A percentile compares a stretch with the other conserved stretches of the same genome.
Conservation (phyloP, 2,797 vertebrate genomes). For the Ctenochaetus hawaiiensis region DNA sequence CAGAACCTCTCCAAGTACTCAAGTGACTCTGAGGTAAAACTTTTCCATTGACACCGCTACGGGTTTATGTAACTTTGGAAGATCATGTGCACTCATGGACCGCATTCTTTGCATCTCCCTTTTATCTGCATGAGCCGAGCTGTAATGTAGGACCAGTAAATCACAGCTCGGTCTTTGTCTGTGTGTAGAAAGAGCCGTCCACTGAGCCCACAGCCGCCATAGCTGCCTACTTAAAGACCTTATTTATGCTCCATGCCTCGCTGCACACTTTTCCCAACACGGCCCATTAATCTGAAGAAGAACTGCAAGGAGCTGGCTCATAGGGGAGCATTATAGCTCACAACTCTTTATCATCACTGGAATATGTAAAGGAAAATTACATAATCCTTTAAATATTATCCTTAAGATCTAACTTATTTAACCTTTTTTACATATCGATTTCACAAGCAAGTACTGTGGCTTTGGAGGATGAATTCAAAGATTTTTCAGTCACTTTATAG, state of each 20-base stretch:
- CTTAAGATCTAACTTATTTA: conserved; percentile 28
- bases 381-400: conserved; percentile 52
- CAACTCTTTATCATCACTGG: conserved; percentile 64
- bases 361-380: conserved; percentile 65
- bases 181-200: conserved; percentile 70
- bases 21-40: conserved; percentile 56
- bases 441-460: conserved; percentile 7
- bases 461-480: neutral
- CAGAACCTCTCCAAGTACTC: conserved; percentile 46
- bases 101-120: conserved; percentile 64
- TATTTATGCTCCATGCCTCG: conserved; percentile 82
- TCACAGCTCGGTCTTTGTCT: conserved; percentile 78
- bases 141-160: conserved; percentile 72
- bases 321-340: conserved; percentile 78
- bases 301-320: conserved; percentile 76
- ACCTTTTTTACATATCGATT: neutral
- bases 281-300: conserved; percentile 81
- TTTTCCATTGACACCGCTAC: conserved; percentile 48
- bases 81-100: conserved; percentile 51
- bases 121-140: conserved; percentile 74
- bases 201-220: conserved; percentile 76
- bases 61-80: conserved; percentile 58
- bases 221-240: conserved; percentile 81
- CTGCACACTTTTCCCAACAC: conserved; percentile 83
- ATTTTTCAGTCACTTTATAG: neutral